Evolutionary conservation across 2,888 invertebrate genomes (phyloP), one percentile per base, ranked within the genome.

Genomic region (Mayetiola destructor): DNA sequence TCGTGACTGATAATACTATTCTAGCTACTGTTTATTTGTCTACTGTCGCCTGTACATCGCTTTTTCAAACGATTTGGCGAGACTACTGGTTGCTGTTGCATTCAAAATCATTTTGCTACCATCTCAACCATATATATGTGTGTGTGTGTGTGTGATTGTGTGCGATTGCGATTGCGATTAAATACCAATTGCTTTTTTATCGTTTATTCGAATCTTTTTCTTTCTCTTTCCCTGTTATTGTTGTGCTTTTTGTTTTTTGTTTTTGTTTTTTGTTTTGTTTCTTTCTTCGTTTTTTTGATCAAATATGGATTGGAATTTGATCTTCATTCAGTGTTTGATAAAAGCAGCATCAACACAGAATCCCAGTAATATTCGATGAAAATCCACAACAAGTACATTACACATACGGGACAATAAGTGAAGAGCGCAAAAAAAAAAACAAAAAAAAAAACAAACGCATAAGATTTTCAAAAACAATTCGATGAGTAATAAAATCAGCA

Each of bases 241-340:
- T n/a, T n/a, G n/a, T n/a, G n/a, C n/a, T n/a, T n/a, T n/a, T n/a
- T n/a, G n/a, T n/a, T n/a, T n/a, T n/a, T n/a, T n/a, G n/a, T n/a
- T n/a, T n/a, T n/a, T n/a, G n/a, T n/a, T n/a, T n/a, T n/a, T n/a
- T n/a, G n/a, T n/a, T n/a, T n/a, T n/a, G n/a, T n/a, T n/a, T n/a
- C n/a, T n/a, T n/a, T n/a, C n/a, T n/a, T 27, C n/a, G 48, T 14
- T 16, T 27, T 27, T 48, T 27, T 48, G n/a, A n/a, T 20, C 27
- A 27, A 48, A 48, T 48, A 48, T 48, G 48, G 48, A 48, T 48
- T 48, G 48, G 48, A 48, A 48, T 48, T 48, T 48, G 48, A 48
- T 48, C 48, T 48, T 48, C 27, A 48, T 48, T 48, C 27, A 16
- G 27, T 23, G 16, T n/a, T 48, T 48, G 27, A 48, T 48, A 42